Evolutionary conservation across 2,797 vertebrate species (phyloP).

Genomic region (Sebastes vulpes): DNA sequence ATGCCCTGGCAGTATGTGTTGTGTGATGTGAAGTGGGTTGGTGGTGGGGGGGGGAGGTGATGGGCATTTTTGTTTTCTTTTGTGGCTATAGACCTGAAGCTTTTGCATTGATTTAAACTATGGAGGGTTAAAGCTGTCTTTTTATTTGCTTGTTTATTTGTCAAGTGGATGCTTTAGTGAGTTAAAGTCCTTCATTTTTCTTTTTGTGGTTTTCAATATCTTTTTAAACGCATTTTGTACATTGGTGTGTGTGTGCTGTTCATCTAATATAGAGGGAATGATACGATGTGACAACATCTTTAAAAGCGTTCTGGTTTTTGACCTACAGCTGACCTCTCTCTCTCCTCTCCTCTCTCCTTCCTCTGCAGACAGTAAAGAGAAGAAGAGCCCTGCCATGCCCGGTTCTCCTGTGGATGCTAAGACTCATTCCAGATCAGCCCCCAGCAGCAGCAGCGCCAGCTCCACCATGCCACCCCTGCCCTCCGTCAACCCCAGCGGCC

Average conservation of each 20-base stretch:
- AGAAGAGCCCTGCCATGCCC: slow-evolving; percentile 97
- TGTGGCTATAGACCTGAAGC: slow-evolving; percentile 11
- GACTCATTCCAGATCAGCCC: slow-evolving; percentile 95
- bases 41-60: slow-evolving; percentile 1
- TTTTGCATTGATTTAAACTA: slow-evolving; percentile 26
- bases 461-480: slow-evolving; percentile 96
- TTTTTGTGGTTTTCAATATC: neutral
- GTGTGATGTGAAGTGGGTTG: slow-evolving; percentile 56
- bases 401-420: slow-evolving; percentile 99
- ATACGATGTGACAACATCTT: neutral
- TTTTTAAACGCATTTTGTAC: neutral
- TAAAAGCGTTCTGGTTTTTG: neutral
- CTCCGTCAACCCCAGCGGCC: slow-evolving; percentile 93
- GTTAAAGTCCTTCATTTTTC: neutral
- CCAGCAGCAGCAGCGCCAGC: slow-evolving; percentile 82
- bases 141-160: slow-evolving; percentile 23
- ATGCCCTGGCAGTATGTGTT: slow-evolving; percentile 51
- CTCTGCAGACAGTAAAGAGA: slow-evolving; percentile 92
- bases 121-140: slow-evolving; percentile 6
- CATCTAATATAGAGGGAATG: neutral
- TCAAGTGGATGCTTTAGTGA: neutral
- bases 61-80: slow-evolving; percentile 48
- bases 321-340: slow-evolving; percentile 29
- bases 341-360: neutral
- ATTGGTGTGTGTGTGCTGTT: neutral